phyloP scores from a whole-genome alignment of 2,888 invertebrate genomes.

The Antheraea assamensis region DNA sequence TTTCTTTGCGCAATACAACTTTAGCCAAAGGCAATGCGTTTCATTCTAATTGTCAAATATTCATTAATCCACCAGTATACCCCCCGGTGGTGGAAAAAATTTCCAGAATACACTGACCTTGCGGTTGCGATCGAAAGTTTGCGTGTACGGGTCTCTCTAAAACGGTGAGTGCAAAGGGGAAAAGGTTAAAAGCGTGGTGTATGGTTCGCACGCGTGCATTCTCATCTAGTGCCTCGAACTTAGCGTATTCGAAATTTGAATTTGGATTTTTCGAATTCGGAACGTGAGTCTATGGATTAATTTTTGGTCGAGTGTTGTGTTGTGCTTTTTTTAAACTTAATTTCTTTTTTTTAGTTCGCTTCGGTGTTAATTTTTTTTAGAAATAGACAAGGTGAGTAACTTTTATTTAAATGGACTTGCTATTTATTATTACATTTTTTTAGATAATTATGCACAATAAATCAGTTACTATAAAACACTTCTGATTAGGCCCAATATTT shows the following conservation, averaged over 20 bases:
- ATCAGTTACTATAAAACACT: background rate
- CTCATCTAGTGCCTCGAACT: slow-evolving; percentile 38
- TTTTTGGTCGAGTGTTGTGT: slow-evolving; percentile 42
- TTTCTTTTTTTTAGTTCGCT: slow-evolving; percentile 38
- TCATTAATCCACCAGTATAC: slow-evolving; percentile 56
- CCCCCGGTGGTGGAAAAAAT: slow-evolving; percentile 7
- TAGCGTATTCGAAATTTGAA: slow-evolving; percentile 36
- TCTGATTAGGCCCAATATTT: too few relatives aligned
- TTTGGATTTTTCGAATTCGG: slow-evolving; percentile 34
- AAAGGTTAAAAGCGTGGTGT: slow-evolving; percentile 64
- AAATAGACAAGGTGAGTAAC: slow-evolving; percentile 42
- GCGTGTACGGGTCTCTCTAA: slow-evolving; percentile 37
- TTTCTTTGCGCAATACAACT: slow-evolving; percentile 56
- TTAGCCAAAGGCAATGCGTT: slow-evolving; percentile 18
- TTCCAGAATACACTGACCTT: slow-evolving; percentile 23
- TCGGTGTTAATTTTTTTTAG: slow-evolving; percentile 36
- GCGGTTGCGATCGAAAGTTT: slow-evolving; percentile 20
- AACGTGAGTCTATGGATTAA: slow-evolving; percentile 39
- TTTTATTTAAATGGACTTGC: background rate
- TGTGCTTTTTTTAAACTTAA: slow-evolving; percentile 33
- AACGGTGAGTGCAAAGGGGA: slow-evolving; percentile 47
- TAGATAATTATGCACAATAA: background rate
- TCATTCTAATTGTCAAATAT: slow-evolving; percentile 61
- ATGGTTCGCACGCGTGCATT: slow-evolving; percentile 62
- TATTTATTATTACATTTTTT: too few relatives aligned